These are phyloP conservation scores for Corydoras maculifer DNA, from an alignment of 2,113 vertebrate genomes.

Conservation along the genomic window DNA sequence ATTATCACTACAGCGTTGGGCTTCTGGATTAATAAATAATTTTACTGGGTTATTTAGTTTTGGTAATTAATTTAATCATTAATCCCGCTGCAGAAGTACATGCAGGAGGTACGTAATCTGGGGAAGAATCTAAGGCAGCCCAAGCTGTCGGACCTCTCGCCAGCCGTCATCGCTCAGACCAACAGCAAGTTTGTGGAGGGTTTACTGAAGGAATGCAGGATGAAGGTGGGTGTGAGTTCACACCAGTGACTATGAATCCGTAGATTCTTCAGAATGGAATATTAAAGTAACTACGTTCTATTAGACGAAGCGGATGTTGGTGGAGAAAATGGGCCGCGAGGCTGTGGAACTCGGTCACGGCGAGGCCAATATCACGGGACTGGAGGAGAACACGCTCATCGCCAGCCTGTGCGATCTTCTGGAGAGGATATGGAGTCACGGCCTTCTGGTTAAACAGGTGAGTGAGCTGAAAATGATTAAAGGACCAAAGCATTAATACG, in stretches of 20 bases:
- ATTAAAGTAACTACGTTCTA: background rate
- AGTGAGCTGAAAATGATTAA: too few species aligned
- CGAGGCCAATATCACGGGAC: constrained; percentile 86
- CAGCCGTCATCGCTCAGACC: constrained; percentile 84
- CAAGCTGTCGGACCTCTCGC: constrained; percentile 86
- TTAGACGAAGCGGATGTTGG: constrained; percentile 94
- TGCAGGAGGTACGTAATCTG: constrained; percentile 78
- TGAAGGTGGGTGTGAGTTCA: constrained; percentile 74
- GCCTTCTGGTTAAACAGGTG: constrained; percentile 92
- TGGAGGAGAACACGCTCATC: constrained; percentile 91
- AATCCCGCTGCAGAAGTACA: constrained; percentile 71
- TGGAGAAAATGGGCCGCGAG: constrained; percentile 96
- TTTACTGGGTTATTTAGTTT: too few species aligned
- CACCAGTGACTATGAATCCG: background rate
- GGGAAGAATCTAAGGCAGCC: constrained; percentile 85
- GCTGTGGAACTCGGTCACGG: constrained; percentile 88
- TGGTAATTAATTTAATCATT: too few species aligned
- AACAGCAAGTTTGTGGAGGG: constrained; percentile 94
- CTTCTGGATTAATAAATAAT: too few species aligned
- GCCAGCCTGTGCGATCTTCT: constrained; percentile 91
- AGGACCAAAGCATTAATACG: too few species aligned
- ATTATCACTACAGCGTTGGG: too few species aligned
- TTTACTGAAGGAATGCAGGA: constrained; percentile 88
- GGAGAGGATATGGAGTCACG: constrained; percentile 96
- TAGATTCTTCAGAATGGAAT: too few species aligned